Evolutionary conservation across 2,113 vertebrate genomes (phyloP).

Genomic region (Procavia capensis): DNA sequence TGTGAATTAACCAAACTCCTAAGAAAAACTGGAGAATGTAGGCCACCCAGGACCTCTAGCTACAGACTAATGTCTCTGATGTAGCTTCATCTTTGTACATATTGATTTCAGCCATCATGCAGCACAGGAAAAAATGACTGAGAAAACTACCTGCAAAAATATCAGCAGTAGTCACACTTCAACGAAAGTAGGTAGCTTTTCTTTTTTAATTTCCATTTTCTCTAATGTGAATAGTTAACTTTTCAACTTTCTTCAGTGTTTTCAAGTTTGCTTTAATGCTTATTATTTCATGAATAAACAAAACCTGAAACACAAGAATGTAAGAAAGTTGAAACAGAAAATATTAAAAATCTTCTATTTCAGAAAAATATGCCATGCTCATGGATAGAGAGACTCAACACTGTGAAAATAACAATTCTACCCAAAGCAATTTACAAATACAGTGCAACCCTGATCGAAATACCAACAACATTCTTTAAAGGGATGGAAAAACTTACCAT

Average conservation of each 20-base stretch:
- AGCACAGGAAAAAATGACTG: conserved; percentile 11
- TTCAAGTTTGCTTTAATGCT: not conserved
- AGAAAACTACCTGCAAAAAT: not conserved
- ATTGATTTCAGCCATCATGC: conserved; percentile 48
- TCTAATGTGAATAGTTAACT: not conserved
- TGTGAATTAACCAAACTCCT: not conserved
- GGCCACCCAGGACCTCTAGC: not conserved
- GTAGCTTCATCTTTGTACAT: conserved; percentile 10
- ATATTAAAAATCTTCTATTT: not conserved
- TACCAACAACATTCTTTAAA: no score
- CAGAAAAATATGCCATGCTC: no score
- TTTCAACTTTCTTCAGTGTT: conserved; percentile 30
- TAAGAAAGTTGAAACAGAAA: no score
- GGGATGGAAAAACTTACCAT: no score
- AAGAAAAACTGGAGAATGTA: not conserved
- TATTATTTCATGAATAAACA: conserved; percentile 14
- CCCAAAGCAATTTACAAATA: no score
- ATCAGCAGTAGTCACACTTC: not conserved
- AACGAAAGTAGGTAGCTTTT: not conserved
- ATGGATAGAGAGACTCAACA: no score
- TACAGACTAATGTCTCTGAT: not conserved
- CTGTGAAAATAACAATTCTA: no score
- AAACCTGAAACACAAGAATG: not conserved
- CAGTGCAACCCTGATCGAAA: no score
- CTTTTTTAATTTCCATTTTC: not conserved